Conservation (phyloP, 2,113 vertebrate species). For the Mirza zaza region DNA sequence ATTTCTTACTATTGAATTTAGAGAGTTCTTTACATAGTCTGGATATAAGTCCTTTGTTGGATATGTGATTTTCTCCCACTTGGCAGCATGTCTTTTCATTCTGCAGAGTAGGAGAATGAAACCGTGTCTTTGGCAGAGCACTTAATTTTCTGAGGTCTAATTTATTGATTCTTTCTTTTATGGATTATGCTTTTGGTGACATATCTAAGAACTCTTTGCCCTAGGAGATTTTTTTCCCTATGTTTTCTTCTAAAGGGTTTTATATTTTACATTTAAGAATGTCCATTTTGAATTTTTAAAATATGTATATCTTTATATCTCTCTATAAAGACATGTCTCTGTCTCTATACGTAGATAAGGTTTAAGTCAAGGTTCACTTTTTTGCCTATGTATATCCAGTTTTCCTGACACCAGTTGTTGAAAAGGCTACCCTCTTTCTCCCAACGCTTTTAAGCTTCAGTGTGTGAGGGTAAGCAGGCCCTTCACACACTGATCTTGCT, state of each 20-base stretch:
- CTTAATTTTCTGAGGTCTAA: slow-evolving; percentile 34
- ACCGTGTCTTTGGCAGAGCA: not conserved
- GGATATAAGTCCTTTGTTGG: not conserved
- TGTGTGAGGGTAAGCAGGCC: not conserved
- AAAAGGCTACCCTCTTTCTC: not conserved
- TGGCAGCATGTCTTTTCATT: not conserved
- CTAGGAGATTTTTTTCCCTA: not conserved
- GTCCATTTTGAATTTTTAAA: not conserved
- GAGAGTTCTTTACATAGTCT: not conserved
- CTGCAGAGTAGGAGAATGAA: not conserved
- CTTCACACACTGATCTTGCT: not conserved
- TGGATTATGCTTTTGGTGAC: not conserved
- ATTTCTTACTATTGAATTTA: not conserved
- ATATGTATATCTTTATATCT: not conserved
- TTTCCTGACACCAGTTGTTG: not conserved
- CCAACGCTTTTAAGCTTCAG: not conserved
- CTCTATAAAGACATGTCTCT: not conserved
- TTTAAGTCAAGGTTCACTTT: not conserved
- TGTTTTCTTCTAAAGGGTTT: slow-evolving; percentile 28
- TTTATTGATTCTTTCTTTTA: not conserved
- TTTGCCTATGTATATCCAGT: not conserved
- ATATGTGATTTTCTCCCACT: not conserved
- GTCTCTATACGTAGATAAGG: not conserved
- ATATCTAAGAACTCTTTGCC: not conserved
- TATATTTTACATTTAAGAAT: not conserved